Base-by-base conservation (phyloP, 2,888 invertebrate species). In the Agonopterix subpropinquella region DNA sequence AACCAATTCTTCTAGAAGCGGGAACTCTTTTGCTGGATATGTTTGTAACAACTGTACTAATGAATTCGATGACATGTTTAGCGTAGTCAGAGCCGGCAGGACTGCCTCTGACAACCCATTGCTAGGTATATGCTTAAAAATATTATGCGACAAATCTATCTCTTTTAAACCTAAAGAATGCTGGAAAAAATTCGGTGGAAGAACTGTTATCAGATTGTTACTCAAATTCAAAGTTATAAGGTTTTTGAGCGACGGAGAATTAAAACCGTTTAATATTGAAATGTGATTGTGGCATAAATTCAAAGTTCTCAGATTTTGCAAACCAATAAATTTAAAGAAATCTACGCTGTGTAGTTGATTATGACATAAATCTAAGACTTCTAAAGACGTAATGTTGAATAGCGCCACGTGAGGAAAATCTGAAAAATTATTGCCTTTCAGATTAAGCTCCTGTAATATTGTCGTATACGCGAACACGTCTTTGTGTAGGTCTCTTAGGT, bases 31-130 rank as follows among this genome's bases (percentile, higher is more conserved):
- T 41, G 92, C 91, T 51, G 91, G 90, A 62, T 92, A 90, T 67
- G 92, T 90, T 62, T 94, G 94, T 69, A 94, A 91, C 57, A 96
- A 92, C 64, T 93, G 92, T 15, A 91, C 90, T 50, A 97, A 87
- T 0, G 95, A 94, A 80, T 97, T 97, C 2, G 91, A 92, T 8
- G 96, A 95, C 64, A 97, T 89, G 71, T 97, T 97, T 3, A 97
- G 82, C 86, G 93, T 93, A 9, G 90, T 91, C 1, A 96, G 80
- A 3, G 91, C 91, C 0, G 94, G 93, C 43, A 95, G 83, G 46
- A 94, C 93, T 44, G 92, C 91, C 59, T 93, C 93, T 1, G 95
- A 93, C 35, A 96, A 80, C 0, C 94, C 93, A 9, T 92, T 91
- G 47, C 91, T 92, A 1, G 96, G 96, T 60, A 96, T 93, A 73